Evolutionary conservation across 2,888 invertebrate genomes (phyloP), one percentile per base, ranked within the genome.

Genomic region (Pseudococcus jackbeardsleyi): DNA sequence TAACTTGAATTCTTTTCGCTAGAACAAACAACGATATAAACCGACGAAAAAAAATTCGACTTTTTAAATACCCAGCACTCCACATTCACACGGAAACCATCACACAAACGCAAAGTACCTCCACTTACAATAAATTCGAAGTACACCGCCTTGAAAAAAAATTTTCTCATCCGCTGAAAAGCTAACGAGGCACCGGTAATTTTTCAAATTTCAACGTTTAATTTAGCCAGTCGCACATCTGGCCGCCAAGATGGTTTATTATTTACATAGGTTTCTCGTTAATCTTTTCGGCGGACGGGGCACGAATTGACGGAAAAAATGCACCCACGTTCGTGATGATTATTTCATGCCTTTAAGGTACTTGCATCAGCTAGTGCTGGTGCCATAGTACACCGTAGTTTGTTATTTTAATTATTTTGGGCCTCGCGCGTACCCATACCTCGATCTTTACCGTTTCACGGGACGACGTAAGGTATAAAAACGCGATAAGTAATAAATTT

Each of bases 291-390:
- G 48, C 84, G 11, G 46, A 39, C 84, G 26, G 26, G 26, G 48
- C 46, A 84, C 48, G 84, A 84, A 84, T 84, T 84, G 84, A 84
- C 84, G 48, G 84, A 84, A 50, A 84, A 84, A 84, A 84, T 84
- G 84, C 39, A 84, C 84, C 84, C 48, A 84, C 84, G 84, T 84
- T 84, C 46, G 15, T n/a, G 50, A 84, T 84, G 50, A 84, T 84
- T 84, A 84, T 84, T 84, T 84, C 84, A 84, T 84, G 84, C 84
- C 84, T 84, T 48, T 50, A 22, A 84, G 84, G 48, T 84, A 84
- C 46, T 7, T 72, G 12, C 26, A 12, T 46, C 8, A 7, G 12
- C 9, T 46, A 46, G 46, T 8, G 8, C 46, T 46, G 46, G 46
- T 46, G 12, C 46, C 9, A 46, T 5, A 46, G 46, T 46, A 50